A percentile compares a stretch with the other conserved stretches of the same genome.
Evolutionary conservation across 2,888 invertebrate species (phyloP).

Genomic region (Drosophila mettleri): DNA sequence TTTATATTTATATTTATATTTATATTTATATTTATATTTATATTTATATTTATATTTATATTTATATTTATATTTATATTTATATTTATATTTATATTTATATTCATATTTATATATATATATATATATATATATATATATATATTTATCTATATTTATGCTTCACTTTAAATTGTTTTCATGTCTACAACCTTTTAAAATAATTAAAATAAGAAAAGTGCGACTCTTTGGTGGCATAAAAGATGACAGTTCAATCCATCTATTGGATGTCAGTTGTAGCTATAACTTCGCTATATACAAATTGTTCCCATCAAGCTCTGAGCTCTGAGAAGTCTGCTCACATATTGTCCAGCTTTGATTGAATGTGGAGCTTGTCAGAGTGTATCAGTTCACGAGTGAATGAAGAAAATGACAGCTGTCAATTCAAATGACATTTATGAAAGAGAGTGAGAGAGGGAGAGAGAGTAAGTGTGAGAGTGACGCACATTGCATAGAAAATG

Average conservation of each 20-base stretch:
- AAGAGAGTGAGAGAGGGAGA: neutral
- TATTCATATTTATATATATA: too few species aligned
- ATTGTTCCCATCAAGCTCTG: neutral
- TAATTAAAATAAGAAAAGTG: neutral
- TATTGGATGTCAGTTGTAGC: neutral
- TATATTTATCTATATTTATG: too few species aligned
- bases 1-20: too few species aligned
- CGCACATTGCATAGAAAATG: slow-evolving; percentile 30
- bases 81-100: too few species aligned
- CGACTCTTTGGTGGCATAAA: neutral
- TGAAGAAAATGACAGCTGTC: slow-evolving; percentile 63
- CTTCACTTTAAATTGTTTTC: neutral
- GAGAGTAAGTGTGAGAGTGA: slow-evolving; percentile 3
- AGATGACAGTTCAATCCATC: neutral
- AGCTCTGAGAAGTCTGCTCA: neutral
- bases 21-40: too few species aligned
- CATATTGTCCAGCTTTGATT: slow-evolving; percentile 3
- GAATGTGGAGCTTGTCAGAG: slow-evolving; percentile 17
- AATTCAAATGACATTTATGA: slow-evolving; percentile 50
- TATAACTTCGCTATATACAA: neutral
- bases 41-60: too few species aligned
- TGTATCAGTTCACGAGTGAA: slow-evolving; percentile 19
- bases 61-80: too few species aligned
- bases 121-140: too few species aligned
- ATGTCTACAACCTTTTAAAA: neutral